Percentiles rank a stretch among this genome's conserved stretches.
Conservation (phyloP, 2,113 vertebrate genomes). For the Aspidoscelis tigris region DNA sequence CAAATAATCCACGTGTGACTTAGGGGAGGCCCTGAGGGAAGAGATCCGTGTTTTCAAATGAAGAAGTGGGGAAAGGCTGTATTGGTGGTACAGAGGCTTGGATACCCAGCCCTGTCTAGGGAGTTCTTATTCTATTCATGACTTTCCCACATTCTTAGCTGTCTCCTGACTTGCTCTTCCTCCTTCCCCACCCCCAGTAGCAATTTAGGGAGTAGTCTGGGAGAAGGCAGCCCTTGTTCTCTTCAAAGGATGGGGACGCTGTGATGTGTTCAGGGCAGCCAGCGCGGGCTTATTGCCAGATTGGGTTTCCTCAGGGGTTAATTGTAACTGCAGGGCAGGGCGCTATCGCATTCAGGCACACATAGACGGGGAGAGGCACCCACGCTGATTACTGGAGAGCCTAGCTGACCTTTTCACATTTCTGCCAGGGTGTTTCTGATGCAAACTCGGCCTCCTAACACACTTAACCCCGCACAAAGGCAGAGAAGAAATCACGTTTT, state of each 20-base stretch:
- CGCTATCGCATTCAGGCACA: conserved; percentile 8
- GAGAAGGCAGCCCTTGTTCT: conserved; percentile 22
- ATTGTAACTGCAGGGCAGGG: conserved; percentile 55
- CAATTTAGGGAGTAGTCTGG: conserved; percentile 20
- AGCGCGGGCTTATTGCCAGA: neutral
- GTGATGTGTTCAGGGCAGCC: conserved; percentile 18
- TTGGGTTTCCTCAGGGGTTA: conserved; percentile 51
- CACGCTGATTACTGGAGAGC: conserved; percentile 14
- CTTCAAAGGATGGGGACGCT: neutral
- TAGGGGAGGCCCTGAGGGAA: neutral
- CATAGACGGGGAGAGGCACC: neutral
- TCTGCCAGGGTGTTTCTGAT: conserved; percentile 33
- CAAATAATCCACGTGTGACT: neutral
- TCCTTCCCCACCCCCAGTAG: neutral
- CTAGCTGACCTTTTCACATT: conserved; percentile 57
- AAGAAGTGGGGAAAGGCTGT: neutral
- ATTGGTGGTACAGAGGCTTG: neutral
- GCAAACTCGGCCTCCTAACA: conserved; percentile 55
- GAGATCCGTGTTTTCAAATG: neutral
- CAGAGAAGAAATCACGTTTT: conserved; percentile 55
- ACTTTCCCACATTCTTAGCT: neutral
- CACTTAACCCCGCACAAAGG: conserved; percentile 72
- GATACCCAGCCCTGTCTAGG: conserved; percentile 4
- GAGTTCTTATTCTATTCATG: neutral
- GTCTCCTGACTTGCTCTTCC: conserved; percentile 12